Conservation (phyloP, 1,140 invertebrate genomes). For the Drosophila hydei region DNA sequence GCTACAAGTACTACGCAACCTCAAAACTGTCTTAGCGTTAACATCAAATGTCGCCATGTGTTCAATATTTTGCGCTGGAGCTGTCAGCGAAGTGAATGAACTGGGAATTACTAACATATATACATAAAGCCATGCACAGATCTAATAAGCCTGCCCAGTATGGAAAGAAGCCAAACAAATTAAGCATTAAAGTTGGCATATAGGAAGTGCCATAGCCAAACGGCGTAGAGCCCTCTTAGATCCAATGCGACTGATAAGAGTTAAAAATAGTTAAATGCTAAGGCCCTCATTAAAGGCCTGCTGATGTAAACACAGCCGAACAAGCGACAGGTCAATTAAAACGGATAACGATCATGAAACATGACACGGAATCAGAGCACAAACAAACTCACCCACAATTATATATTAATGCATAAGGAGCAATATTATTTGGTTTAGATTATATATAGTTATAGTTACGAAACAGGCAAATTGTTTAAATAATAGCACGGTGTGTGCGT, state of each 20-base stretch:
- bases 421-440: background rate
- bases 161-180: slow-evolving; percentile 38
- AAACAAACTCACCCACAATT: slow-evolving; percentile 5
- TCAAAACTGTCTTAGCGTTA: slow-evolving; percentile 39
- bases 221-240: background rate
- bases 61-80: slow-evolving; percentile 50
- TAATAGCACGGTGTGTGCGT: slow-evolving; percentile 49
- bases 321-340: slow-evolving; percentile 24
- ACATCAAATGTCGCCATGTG: slow-evolving; percentile 32
- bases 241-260: background rate
- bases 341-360: slow-evolving; percentile 23
- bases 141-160: slow-evolving; percentile 6
- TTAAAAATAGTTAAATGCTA: slow-evolving; percentile 2
- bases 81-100: slow-evolving; percentile 41
- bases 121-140: background rate
- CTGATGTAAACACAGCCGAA: slow-evolving; percentile 24
- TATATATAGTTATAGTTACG: slow-evolving; percentile 3
- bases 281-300: slow-evolving; percentile 30
- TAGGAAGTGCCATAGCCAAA: slow-evolving; percentile 17
- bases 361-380: slow-evolving; percentile 7
- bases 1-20: slow-evolving; percentile 47
- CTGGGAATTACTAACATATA: slow-evolving; percentile 3
- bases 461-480: slow-evolving; percentile 55
- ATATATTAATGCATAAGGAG: background rate
- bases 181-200: slow-evolving; percentile 8